These are phyloP conservation scores for Cydia strobilella DNA, from an alignment of 1,140 invertebrate genomes.

Conservation along the genomic window DNA sequence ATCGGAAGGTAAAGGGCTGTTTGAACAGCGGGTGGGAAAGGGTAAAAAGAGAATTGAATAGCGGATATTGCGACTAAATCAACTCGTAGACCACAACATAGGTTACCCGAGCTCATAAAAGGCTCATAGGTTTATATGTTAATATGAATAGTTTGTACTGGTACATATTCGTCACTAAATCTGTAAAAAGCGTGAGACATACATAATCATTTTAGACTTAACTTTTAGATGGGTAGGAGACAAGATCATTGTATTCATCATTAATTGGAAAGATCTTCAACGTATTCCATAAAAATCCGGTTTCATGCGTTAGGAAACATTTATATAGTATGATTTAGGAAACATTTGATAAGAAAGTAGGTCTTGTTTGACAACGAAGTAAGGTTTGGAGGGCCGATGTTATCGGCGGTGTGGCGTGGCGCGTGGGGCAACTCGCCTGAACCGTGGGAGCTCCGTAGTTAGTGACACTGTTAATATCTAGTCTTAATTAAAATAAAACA, in stretches of 20 bases:
- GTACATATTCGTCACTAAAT: no score
- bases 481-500: not conserved
- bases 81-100: no score
- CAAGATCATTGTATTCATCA: no score
- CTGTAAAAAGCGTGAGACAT: not conserved
- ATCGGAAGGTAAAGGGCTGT: not conserved
- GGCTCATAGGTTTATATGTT: no score
- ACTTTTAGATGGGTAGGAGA: not conserved
- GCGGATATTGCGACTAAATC: no score
- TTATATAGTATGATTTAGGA: not conserved
- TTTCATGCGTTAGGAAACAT: not conserved
- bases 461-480: not conserved
- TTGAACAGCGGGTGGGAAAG: not conserved
- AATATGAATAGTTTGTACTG: no score
- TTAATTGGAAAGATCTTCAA: no score
- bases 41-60: no score
- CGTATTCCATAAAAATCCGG: not conserved
- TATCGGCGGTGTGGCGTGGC: not conserved
- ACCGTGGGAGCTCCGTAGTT: conserved; percentile 11
- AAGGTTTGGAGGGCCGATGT: conserved; percentile 8
- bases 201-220: not conserved
- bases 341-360: conserved; percentile 18
- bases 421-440: not conserved
- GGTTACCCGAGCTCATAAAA: no score
- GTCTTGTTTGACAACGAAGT: conserved; percentile 18